Percentiles rank a stretch among this genome's conserved stretches.
phyloP scores from a whole-genome alignment of 2,888 invertebrate genomes.

The Schizotus pectinicornis region DNA sequence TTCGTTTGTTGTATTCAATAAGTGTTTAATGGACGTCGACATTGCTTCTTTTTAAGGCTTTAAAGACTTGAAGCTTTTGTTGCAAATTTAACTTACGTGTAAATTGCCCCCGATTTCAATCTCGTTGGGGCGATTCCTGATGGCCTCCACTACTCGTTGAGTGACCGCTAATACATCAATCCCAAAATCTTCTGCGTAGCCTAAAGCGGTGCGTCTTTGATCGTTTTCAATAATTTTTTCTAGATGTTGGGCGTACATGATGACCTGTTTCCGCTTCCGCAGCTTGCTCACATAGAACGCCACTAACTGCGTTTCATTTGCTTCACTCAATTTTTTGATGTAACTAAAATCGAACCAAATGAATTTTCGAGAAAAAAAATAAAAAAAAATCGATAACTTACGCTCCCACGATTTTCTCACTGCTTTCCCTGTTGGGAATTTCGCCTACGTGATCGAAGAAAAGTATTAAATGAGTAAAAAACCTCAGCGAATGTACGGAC shows the following conservation, averaged over 20 bases:
- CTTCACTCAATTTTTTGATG: constrained; percentile 73
- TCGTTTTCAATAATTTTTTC: constrained; percentile 70
- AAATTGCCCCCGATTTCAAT: no score
- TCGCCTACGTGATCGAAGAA: constrained; percentile 82
- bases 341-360: constrained; percentile 58
- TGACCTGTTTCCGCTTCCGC: constrained; percentile 65
- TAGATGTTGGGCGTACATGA: constrained; percentile 73
- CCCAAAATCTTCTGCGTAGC: constrained; percentile 75
- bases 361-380: not conserved
- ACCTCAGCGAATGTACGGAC: constrained; percentile 71
- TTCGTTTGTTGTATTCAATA: no score
- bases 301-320: constrained; percentile 76
- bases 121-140: no score
- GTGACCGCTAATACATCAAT: no score
- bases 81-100: no score
- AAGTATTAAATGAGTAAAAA: constrained; percentile 84
- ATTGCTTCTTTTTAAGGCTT: no score
- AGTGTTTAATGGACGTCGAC: no score
- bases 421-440: constrained; percentile 71
- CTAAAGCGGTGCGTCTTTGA: no score
- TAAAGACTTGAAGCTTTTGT: no score
- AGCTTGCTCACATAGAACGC: constrained; percentile 85
- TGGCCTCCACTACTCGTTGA: no score
- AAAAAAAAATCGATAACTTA: no score
- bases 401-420: constrained; percentile 60